Base-by-base conservation (phyloP, 2,113 vertebrate genomes). In the Brevimyrus niger region DNA sequence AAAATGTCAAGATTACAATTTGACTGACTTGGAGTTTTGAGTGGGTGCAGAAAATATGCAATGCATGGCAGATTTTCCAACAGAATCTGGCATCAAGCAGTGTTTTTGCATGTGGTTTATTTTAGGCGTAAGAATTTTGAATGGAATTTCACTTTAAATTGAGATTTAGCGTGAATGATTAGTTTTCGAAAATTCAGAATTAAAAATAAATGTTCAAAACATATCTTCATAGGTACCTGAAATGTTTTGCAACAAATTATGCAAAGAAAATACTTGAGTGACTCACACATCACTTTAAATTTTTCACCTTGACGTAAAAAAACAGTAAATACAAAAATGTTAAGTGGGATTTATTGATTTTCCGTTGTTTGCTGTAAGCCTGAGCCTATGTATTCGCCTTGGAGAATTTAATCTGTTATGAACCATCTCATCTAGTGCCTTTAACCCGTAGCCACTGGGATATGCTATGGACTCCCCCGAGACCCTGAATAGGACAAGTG, bases 1-100 rank as follows among this genome's bases (percentile, higher is more conserved):
- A 47, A 84, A 84, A 84, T 84, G 42, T 84, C 82, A 84, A 84
- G 82, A 84, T 84, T 84, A 84, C 82, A 84, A 82, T 82, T 82
- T 82, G 42, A 82, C 76, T 82, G 76, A 82, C 76, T 82, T 82
- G 76, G 76, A 42, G 82, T 84, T 44, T 47, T 44, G 38, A 84
- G 44, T 42, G 42, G 35, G 82, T 84, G 44, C 82, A 84, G 82
- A 84, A 84, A 84, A 84, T 46, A 84, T 84, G 44, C 38, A 84
- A 11, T 23, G 38, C 46, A 84, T 84, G n/a, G 38, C 35, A 84
- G 35, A 44, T 42, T 82, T 82, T 44, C 42, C 42, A 42, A 23
- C 82, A 46, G 44, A 84, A 44, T 44, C 82, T 21, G 0, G 42
- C 82, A 38, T 38, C 21, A 84, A 47, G 8, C 15, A 44, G 19